Percentiles rank a stretch among this genome's conserved stretches.
Conservation (phyloP, 2,888 invertebrate genomes). For the Eucriotettix oculatus region DNA sequence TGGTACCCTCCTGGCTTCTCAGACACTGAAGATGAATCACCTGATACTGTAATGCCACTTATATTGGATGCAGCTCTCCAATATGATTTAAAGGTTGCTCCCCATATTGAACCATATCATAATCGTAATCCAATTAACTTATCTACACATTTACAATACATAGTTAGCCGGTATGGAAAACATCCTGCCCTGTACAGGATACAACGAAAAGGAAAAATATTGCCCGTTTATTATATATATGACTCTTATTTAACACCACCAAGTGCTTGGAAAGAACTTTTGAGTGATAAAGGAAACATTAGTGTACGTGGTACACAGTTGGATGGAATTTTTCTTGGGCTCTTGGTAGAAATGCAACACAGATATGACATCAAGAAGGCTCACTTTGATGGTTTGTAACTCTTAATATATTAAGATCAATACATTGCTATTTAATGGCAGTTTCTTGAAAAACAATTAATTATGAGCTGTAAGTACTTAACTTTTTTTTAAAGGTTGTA, state of each 20-base stretch:
- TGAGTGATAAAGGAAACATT: constrained; percentile 26
- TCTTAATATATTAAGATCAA: background rate
- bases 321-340: constrained; percentile 41
- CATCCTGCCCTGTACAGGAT: constrained; percentile 38
- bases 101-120: constrained; percentile 41
- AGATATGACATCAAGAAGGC: constrained; percentile 33
- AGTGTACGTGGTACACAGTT: constrained; percentile 34
- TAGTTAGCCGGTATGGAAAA: constrained; percentile 28
- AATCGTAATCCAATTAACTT: constrained; percentile 32
- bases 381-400: constrained; percentile 29
- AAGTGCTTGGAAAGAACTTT: constrained; percentile 33
- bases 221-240: constrained; percentile 47
- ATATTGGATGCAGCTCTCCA: constrained; percentile 27
- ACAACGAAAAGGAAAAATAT: constrained; percentile 19
- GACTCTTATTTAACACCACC: constrained; percentile 40
- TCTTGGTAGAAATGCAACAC: constrained; percentile 36
- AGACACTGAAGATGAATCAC: constrained; percentile 19
- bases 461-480: no score
- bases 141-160: constrained; percentile 28
- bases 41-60: constrained; percentile 25
- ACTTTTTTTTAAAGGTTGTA: no score
- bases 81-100: constrained; percentile 34
- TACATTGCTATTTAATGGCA: no score
- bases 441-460: no score
- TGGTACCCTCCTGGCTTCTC: constrained; percentile 34